Evolutionary conservation across 2,888 invertebrate species (phyloP).

Genomic region (Lasiommata megera): DNA sequence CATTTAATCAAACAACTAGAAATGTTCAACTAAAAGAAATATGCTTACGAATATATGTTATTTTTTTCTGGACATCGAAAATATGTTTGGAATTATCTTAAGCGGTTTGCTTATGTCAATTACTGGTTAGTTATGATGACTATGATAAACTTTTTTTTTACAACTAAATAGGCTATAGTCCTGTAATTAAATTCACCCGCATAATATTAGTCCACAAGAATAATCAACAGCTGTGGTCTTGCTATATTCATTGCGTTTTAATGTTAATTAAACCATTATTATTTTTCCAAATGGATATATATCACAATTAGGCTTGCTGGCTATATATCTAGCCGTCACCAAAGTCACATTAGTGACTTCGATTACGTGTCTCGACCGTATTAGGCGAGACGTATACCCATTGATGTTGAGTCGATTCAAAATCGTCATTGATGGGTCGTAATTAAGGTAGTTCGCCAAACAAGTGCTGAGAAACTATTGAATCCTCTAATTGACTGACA

Average conservation of each 20-base stretch:
- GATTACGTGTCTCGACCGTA: conserved; percentile 1
- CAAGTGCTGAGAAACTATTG: conserved; percentile 35
- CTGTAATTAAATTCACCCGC: too few relatives aligned
- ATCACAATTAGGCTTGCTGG: conserved; percentile 1
- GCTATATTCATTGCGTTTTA: neutral
- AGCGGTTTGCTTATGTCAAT: too few relatives aligned
- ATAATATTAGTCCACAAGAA: too few relatives aligned
- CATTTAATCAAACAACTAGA: too few relatives aligned
- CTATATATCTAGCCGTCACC: neutral
- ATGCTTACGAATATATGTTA: too few relatives aligned
- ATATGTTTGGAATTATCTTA: too few relatives aligned
- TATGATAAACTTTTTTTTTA: too few relatives aligned
- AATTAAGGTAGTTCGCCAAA: conserved; percentile 40
- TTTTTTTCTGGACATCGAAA: too few relatives aligned
- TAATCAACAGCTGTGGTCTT: neutral
- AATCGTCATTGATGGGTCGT: conserved; percentile 1
- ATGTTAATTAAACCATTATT: neutral
- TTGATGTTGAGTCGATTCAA: conserved; percentile 6
- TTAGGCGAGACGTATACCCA: conserved; percentile 7
- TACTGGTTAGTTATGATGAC: too few relatives aligned
- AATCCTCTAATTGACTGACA: conserved; percentile 21
- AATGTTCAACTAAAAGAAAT: too few relatives aligned
- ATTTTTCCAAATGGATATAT: neutral
- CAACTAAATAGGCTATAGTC: too few relatives aligned
- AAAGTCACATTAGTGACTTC: conserved; percentile 5